These are phyloP conservation scores for Willisornis vidua DNA, from an alignment of 2,113 vertebrate genomes.

Conservation along the genomic window DNA sequence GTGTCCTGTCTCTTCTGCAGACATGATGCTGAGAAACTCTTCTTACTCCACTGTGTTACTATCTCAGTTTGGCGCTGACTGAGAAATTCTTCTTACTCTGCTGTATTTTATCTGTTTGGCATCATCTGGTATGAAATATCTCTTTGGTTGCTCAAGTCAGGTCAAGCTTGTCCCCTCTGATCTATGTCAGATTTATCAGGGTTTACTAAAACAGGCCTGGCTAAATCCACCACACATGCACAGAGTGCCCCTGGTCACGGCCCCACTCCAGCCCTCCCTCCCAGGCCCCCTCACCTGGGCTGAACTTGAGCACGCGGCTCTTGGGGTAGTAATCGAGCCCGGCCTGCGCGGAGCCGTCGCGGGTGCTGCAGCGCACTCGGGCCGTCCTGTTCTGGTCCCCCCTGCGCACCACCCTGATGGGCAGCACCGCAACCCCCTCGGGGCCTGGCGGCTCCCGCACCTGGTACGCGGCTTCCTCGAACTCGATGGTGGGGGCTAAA, in stretches of 20 bases:
- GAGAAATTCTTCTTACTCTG: too few species aligned
- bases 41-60: too few species aligned
- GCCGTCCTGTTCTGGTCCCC: conserved; percentile 95
- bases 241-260: rapidly evolving
- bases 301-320: conserved; percentile 92
- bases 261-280: not conserved
- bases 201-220: too few species aligned
- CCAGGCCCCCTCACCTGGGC: conserved; percentile 79
- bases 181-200: too few species aligned
- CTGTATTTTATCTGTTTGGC: too few species aligned
- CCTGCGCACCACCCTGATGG: conserved; percentile 85
- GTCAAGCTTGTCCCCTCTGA: too few species aligned
- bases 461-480: conserved; percentile 90
- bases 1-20: too few species aligned
- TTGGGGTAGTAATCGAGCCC: conserved; percentile 97
- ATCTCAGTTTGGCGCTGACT: too few species aligned
- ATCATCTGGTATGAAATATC: too few species aligned
- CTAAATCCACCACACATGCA: too few species aligned
- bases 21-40: too few species aligned
- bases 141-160: too few species aligned
- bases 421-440: conserved; percentile 84
- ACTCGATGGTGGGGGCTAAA: conserved; percentile 88
- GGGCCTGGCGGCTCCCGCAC: conserved; percentile 90
- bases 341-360: conserved; percentile 95
- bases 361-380: conserved; percentile 94